Evolutionary conservation across 2,113 vertebrate species (phyloP), one percentile per base, ranked within the genome.

Genomic region (Petromus typicus): DNA sequence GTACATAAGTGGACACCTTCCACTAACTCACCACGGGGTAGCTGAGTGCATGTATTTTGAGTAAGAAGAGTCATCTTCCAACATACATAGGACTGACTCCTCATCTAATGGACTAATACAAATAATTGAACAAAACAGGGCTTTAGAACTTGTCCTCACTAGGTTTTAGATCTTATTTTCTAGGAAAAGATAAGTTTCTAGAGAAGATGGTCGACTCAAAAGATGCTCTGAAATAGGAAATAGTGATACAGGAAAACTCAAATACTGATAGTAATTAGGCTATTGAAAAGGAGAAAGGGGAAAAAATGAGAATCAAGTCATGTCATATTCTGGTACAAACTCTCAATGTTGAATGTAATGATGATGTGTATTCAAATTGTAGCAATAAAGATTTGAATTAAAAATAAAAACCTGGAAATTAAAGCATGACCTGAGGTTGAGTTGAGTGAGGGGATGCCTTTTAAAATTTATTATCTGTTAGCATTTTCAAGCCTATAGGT

Each of bases 1-100:
- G 95, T 96, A 84, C 56, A 85, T 81, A 96, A 96, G 94, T 96
- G 96, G 96, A 95, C 64, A 95, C 97, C 93, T 97, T 97, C 93
- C 93, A 95, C 93, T 95, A 78, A 87, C 89, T 97, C 96, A 69
- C 97, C 54, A 45, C 89, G 48, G 97, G 96, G 97, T 45, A 56
- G 91, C 91, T 87, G 57, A 76, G 75, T 34, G 90, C n/a, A 45
- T 89, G 93, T 25, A 40, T 87, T 96, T 92, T 43, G 75, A 92
- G 45, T 79, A 27, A 67, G 56, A 51, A 37, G 76, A 25, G 34
- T 80, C 51, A 2, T 63, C 16, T 89, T 76, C 79, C 64, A 86
- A 91, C 96, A 89, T 75, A 76, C 9, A 22, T 37, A 64, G 43
- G 12, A 45, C 67, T 32, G n/a, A 30, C 14, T n/a, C 34, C 54